Conservation (phyloP, 2,888 invertebrate genomes). For the Apamea epomidion region DNA sequence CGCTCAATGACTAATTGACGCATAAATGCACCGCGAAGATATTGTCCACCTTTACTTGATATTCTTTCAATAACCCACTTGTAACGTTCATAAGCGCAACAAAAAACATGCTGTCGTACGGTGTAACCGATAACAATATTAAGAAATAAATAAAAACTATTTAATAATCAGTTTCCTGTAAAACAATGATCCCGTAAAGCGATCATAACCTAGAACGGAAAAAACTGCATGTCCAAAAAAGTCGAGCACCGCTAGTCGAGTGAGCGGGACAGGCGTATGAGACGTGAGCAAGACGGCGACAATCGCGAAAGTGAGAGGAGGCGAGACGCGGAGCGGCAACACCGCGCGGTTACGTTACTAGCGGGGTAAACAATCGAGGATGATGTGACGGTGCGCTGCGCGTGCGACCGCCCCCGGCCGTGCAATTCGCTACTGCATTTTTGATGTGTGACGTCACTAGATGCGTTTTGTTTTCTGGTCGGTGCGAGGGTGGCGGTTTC, state of each 20-base stretch:
- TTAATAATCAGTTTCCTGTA: slow-evolving; percentile 75
- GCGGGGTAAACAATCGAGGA: slow-evolving; percentile 88
- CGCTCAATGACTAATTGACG: slow-evolving; percentile 56
- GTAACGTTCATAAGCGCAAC: not conserved
- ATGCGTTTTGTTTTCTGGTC: slow-evolving; percentile 53
- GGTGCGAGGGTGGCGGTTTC: slow-evolving; percentile 36
- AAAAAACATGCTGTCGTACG: not conserved
- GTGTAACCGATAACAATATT: not conserved
- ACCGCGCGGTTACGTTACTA: slow-evolving; percentile 86
- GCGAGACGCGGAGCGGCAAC: slow-evolving; percentile 87
- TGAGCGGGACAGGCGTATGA: slow-evolving; percentile 77
- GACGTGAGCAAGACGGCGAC: slow-evolving; percentile 72
- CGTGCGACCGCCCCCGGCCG: slow-evolving; percentile 84
- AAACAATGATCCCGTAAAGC: slow-evolving; percentile 83
- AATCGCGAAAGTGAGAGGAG: slow-evolving; percentile 90
- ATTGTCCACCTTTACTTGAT: slow-evolving; percentile 9
- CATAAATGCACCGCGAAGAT: slow-evolving; percentile 17
- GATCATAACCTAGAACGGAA: slow-evolving; percentile 85
- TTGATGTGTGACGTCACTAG: slow-evolving; percentile 83
- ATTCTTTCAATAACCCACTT: slow-evolving; percentile 27
- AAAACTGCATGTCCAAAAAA: slow-evolving; percentile 89
- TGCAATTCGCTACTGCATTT: slow-evolving; percentile 88
- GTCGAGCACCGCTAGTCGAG: slow-evolving; percentile 88
- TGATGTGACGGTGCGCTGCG: slow-evolving; percentile 85
- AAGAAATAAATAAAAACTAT: slow-evolving; percentile 40